Conservation (phyloP, 2,113 vertebrate species). For the Hyaena hyaena region DNA sequence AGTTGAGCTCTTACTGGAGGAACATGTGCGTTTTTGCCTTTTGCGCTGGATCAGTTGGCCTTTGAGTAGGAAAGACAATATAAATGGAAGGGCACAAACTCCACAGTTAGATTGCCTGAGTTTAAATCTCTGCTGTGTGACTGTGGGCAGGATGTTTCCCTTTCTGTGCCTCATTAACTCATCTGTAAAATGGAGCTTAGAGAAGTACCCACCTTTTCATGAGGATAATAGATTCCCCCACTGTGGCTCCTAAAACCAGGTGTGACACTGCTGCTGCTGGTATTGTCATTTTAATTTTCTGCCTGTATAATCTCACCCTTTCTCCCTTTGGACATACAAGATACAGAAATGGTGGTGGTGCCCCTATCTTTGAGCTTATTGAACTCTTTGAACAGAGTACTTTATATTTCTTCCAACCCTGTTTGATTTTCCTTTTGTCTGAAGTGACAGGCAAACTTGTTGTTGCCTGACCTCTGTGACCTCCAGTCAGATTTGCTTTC, state of each 20-base stretch:
- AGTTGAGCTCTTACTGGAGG: background rate
- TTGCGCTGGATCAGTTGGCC: background rate
- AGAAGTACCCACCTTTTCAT: background rate
- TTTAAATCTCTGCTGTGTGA: background rate
- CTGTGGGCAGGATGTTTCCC: background rate
- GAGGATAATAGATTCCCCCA: background rate
- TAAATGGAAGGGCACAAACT: background rate
- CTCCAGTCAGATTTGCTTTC: background rate
- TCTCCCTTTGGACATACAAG: background rate
- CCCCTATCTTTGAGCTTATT: background rate
- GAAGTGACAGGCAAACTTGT: background rate
- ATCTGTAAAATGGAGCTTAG: background rate
- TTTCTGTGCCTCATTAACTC: background rate
- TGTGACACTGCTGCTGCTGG: rapidly evolving
- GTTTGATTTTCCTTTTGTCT: background rate
- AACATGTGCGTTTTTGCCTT: background rate
- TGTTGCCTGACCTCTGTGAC: background rate
- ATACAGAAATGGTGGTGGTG: too few species aligned
- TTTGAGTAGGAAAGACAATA: background rate
- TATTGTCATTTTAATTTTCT: background rate
- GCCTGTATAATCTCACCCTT: background rate
- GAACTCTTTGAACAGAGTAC: background rate
- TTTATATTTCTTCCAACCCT: background rate
- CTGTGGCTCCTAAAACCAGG: background rate
- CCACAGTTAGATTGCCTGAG: background rate